These are phyloP conservation scores for Mythimna impura DNA, from an alignment of 2,888 invertebrate species.

Conservation along the genomic window DNA sequence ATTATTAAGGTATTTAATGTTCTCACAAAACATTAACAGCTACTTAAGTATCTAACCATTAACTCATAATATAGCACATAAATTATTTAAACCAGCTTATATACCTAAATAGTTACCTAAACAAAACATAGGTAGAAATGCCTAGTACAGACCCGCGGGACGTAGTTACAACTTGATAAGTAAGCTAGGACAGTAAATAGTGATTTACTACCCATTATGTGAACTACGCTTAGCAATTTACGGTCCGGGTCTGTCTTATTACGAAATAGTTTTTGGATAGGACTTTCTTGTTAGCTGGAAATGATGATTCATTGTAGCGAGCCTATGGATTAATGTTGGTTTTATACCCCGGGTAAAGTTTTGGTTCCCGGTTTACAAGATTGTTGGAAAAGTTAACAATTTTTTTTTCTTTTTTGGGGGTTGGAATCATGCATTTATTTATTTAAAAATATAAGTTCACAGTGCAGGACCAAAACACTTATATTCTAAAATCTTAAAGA, in stretches of 20 bases:
- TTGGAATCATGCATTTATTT: no score
- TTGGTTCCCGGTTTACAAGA: no score
- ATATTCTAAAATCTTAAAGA: no score
- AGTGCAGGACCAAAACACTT: no score
- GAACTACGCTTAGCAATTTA: conserved; percentile 60
- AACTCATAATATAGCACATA: conserved; percentile 44
- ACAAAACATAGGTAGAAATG: conserved; percentile 33
- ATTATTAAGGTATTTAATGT: no score
- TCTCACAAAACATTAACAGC: no score
- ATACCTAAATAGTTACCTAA: conserved; percentile 52
- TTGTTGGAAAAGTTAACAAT: no score
- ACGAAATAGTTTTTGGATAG: conserved; percentile 59
- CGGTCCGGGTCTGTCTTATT: conserved; percentile 57
- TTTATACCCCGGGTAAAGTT: background rate
- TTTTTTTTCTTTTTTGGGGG: no score
- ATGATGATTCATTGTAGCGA: conserved; percentile 54
- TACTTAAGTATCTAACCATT: background rate
- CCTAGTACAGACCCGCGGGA: conserved; percentile 45
- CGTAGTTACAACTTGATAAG: conserved; percentile 58
- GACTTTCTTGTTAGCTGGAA: conserved; percentile 46
- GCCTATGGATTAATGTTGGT: conserved; percentile 24
- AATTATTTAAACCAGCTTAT: conserved; percentile 50
- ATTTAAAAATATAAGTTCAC: no score
- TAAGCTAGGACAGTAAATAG: conserved; percentile 67
- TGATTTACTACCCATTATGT: conserved; percentile 72